Conservation (phyloP, 2,797 vertebrate species). For the Gila robusta region DNA sequence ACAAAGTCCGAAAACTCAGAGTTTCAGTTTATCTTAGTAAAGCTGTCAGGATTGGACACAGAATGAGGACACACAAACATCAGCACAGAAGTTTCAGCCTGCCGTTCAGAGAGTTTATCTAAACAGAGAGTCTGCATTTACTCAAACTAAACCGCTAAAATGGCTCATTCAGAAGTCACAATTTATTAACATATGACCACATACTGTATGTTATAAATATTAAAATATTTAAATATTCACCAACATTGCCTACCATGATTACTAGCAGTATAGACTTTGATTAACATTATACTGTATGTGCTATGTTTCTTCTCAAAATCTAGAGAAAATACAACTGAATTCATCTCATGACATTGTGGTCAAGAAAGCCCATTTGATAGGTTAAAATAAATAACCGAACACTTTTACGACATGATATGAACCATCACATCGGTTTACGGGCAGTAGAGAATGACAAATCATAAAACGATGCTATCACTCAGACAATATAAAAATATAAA, state of each 20-base stretch:
- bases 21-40: too few species aligned
- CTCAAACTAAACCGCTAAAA: not conserved
- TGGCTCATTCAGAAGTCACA: not conserved
- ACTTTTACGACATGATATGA: slow-evolving; percentile 6
- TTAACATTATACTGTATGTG: not conserved
- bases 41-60: too few species aligned
- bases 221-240: not conserved
- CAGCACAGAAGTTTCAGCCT: not conserved
- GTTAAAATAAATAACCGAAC: slow-evolving; percentile 2
- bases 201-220: not conserved
- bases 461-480: slow-evolving; percentile 18
- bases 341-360: not conserved
- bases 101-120: not conserved
- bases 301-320: not conserved
- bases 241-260: not conserved
- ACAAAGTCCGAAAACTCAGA: not conserved
- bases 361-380: slow-evolving; percentile 4
- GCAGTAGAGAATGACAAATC: slow-evolving; percentile 27
- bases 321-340: not conserved
- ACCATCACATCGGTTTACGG: not conserved
- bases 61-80: too few species aligned
- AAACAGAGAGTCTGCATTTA: not conserved
- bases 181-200: not conserved
- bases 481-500: slow-evolving; percentile 27
- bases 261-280: not conserved